Evolutionary conservation across 2,113 vertebrate genomes (phyloP), one percentile per base, ranked within the genome.

Genomic region (Scatophagus argus): DNA sequence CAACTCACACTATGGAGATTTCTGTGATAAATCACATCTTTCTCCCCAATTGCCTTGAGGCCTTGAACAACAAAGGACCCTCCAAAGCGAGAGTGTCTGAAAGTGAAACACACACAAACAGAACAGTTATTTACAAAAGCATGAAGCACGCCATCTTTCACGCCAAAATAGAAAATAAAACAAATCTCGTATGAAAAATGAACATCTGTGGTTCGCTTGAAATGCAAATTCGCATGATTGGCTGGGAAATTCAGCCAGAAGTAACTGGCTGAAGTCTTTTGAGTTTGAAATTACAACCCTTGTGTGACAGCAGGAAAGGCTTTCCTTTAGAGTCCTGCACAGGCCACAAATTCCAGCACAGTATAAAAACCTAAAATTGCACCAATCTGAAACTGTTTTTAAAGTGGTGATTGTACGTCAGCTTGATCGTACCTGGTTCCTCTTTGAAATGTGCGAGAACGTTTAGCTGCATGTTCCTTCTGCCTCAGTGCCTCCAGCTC

Each of bases 21-120:
- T 88, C 96, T 96, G 86, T 99, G 98, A 89, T 97, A 98, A 78
- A 97, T 91, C 3, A 99, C 90, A 0, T 99, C 97, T 17, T 95
- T 94, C 65, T 99, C 95, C 8, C 96, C 97, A 4, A 99, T 95
- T 0, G 97, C 95, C 84, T 97, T 98, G 86, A 99, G 90, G 8
- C 98, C 98, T 86, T 97, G 93, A 66, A 99, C 93, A 55, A 99
- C 90, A 7, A 94, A 99, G 36, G 97, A 98, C 34, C 98, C 98
- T 2, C 97, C 95, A 5, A 99, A 99, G 1, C 95, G 97, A 36
- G 98, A 98, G 80, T 99, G 98, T 86, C 98, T 98, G 79, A 77
- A 56, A 82, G 11, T 47, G 68, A 17, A 62, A 76, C 17, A 17
- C 13, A 39, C 0, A 39, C 14, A 39, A 0, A 54, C 2, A 55